Evolutionary conservation across 2,888 invertebrate genomes (phyloP), one percentile per base, ranked within the genome.

Genomic region (Synanthedon vespiformis): DNA sequence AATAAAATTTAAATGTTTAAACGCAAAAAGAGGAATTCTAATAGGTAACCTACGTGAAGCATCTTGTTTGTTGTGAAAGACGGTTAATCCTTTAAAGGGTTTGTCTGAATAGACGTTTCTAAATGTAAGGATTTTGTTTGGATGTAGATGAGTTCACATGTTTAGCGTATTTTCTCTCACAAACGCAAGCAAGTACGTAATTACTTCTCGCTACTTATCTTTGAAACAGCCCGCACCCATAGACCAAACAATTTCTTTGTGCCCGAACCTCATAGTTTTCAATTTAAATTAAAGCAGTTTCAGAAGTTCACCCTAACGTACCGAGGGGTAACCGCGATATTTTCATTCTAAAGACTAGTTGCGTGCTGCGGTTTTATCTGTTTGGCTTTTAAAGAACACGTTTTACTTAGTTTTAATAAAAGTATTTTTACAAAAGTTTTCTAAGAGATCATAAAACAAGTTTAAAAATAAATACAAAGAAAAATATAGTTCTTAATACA

Each of bases 231-330:
- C 61, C 58, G 58, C 61, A 61, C 57, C 56, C 58, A 64, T 64
- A 67, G 56, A 54, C 60, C 54, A 54, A 82, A 84, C 79, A 77
- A 81, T 81, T 82, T 82, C 78, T 78, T 80, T 78, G 77, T 70
- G 61, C 67, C 61, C 62, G 58, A 22, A 63, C 70, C 74, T 70
- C 72, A 77, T 78, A 80, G 78, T 79, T 81, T 76, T 70, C 70
- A 74, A 78, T 80, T 79, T 77, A 77, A 77, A 72, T 77, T 76
- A 52, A 50, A 53, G 44, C 49, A 41, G 44, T 44, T 52, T 34
- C 51, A 51, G 51, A 53, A 34, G 44, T 51, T 47, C 44, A 27
- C 44, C 14, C 51, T 4, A 40, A 51, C 34, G 44, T 44, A 4
- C 44, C 13, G 44, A 14, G 44, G 13, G 44, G 44, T 14, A 44